phyloP scores from a whole-genome alignment of 2,888 invertebrate genomes.

The Melangyna quadrimaculata region DNA sequence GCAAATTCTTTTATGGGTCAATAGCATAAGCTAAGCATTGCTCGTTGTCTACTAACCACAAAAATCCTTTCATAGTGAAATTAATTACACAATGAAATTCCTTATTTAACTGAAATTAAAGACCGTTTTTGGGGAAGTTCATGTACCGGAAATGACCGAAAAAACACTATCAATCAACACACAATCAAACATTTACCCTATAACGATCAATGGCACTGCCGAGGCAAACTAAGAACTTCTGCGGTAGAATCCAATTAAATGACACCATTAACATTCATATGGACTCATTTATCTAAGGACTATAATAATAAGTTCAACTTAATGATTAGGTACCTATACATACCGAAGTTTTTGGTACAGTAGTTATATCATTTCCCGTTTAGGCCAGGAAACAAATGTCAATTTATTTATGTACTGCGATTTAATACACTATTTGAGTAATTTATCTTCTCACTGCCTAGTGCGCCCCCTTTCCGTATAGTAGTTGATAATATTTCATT shows the following conservation, averaged over 20 bases:
- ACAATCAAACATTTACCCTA: not conserved
- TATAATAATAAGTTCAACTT: not conserved
- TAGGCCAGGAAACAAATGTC: not conserved
- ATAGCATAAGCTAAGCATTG: too few species aligned
- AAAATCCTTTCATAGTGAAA: too few species aligned
- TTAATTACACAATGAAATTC: too few species aligned
- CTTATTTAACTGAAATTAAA: too few species aligned
- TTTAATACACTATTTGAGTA: slow-evolving; percentile 7
- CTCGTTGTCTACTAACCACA: too few species aligned
- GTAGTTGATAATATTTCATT: slow-evolving; percentile 6
- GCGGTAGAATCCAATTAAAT: not conserved
- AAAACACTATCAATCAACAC: not conserved
- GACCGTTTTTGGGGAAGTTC: too few species aligned
- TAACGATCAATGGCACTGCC: too few species aligned
- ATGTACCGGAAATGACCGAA: not conserved
- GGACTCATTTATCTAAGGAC: not conserved
- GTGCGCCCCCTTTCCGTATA: not conserved
- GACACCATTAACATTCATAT: not conserved
- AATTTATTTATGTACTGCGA: not conserved
- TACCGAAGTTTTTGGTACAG: not conserved
- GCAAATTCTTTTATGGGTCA: too few species aligned
- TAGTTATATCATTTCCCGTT: too few species aligned
- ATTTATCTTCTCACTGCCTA: slow-evolving; percentile 7
- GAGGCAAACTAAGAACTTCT: too few species aligned
- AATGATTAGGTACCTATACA: not conserved